Evolutionary conservation across 1,140 invertebrate genomes (phyloP), one percentile per base, ranked within the genome.

Genomic region (Cephus cinctus): DNA sequence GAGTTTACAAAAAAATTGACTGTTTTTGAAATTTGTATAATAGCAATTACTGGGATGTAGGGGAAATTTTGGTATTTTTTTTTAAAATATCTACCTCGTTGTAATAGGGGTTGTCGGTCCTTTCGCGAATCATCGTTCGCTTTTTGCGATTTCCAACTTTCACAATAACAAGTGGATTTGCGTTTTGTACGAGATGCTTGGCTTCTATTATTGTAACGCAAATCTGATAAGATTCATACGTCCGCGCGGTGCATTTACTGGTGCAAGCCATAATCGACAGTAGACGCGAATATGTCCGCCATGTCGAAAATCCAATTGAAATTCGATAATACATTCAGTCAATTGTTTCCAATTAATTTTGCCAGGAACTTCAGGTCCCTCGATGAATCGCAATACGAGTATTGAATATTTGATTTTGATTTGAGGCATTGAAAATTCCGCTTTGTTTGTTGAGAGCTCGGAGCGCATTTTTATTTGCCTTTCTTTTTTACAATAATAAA

Each of bases 41-140:
- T 4, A 43, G 14, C 16, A 52, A 48, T 27, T 44, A 27, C 20
- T 12, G 15, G 32, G 23, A 30, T 38, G 2, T 30, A 12, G 31
- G 12, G 11, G 19, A 18, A 36, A 36, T 32, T 44, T 21, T 38
- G 32, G 15, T 47, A 46, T 47, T 47, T 25, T 43, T 5, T 23
- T 47, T 32, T 39, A 30, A 43, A 35, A 48, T 50, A 36, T 43
- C 36, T 50, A 84, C 83, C 69, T 85, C 82, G 52, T 84, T 83
- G 47, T 78, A 85, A 55, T 76, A 78, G 0, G 83, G 83, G 60
- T 73, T 76, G 54, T 83, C 82, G 0, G 80, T 80, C 41, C 67
- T 76, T 25, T 78, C 63, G 11, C 73, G 71, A 5, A 80, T 65
- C 40, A 69, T 63, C 0, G 82, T 84, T 43, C 65, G 77, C 49